Conservation (phyloP, 2,797 vertebrate species). For the Harpagifer antarcticus region DNA sequence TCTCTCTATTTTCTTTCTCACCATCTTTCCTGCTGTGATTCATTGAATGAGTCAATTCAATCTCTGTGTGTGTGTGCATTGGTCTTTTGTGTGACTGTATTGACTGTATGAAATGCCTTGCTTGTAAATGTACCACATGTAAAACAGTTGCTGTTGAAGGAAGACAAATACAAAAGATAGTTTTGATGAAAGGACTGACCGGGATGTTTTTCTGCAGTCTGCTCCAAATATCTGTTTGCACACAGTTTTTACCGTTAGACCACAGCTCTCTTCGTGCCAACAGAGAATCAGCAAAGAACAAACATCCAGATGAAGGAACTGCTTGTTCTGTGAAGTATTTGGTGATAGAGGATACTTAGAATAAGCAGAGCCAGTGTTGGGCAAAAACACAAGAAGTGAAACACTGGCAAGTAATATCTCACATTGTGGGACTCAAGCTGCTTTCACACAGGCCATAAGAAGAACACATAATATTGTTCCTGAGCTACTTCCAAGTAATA, state of each 20-base stretch:
- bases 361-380: slow-evolving; percentile 11
- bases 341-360: slow-evolving; percentile 26
- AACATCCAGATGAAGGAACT: slow-evolving; percentile 2
- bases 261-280: slow-evolving; percentile 14
- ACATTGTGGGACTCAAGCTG: slow-evolving; percentile 27
- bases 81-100: slow-evolving; percentile 23
- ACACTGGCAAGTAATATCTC: slow-evolving; percentile 37
- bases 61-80: slow-evolving; percentile 31
- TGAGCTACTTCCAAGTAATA: slow-evolving; percentile 46
- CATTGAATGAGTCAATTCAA: slow-evolving; percentile 43
- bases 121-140: slow-evolving; percentile 42
- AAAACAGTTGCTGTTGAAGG: slow-evolving; percentile 24
- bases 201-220: slow-evolving; percentile 16
- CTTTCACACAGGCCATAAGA: slow-evolving; percentile 12
- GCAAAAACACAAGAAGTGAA: slow-evolving; percentile 26
- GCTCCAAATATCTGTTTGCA: slow-evolving; percentile 30
- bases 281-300: slow-evolving; percentile 12
- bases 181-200: slow-evolving; percentile 38
- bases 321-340: slow-evolving; percentile 19
- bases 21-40: slow-evolving; percentile 47
- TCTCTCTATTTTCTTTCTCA: slow-evolving; percentile 42
- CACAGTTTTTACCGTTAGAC: slow-evolving; percentile 2
- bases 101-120: slow-evolving; percentile 27
- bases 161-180: slow-evolving; percentile 13
- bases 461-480: slow-evolving; percentile 61